Evolutionary conservation across 2,113 vertebrate species (phyloP), one percentile per base, ranked within the genome.

Genomic region (Pachycephala philippinensis): DNA sequence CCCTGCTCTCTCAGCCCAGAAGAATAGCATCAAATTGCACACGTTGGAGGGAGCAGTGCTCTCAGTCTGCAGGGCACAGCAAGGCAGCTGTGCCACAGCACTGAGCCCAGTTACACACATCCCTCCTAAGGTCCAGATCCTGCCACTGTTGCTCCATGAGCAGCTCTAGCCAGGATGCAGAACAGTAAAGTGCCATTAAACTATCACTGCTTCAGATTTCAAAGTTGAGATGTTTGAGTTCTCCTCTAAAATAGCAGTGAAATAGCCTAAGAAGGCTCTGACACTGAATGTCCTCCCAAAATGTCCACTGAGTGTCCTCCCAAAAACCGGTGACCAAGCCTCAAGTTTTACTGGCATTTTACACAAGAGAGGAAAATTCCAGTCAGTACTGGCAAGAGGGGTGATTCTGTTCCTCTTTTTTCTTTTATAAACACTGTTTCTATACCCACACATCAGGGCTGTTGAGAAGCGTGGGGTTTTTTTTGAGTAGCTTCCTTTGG

Each of bases 41-140:
- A 52, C 0, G 0, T 0, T 30, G 57, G 30, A 80, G 44, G 47
- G 18, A 63, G 45, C 33, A 45, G 19, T 0, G 17, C 47, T 75
- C 31, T 23, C n/a, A 37, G 47, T 4, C 47, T 52, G 72, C 53
- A 71, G 6, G 6, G 65, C 53, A 52, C 47, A 59, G 87, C 61
- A 61, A 31, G 15, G 20, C 77, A 39, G 72, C 39, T 72, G 68
- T 59, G 68, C 78, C 63, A 40, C 54, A 7, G 70, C 23, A 15
- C 50, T 12, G 0, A 76, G 53, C 59, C 44, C 80, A 76, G 44
- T 39, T 69, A 56, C 57, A 93, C 39, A 80, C 74, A 44, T 30
- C 64, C 18, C 52, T 57, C 15, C 6, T 31, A 39, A 50, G 18
- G 30, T n/a, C 39, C 81, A 87, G 31, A 52, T 47, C 37, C 47